Evolutionary conservation across 1,140 invertebrate genomes (phyloP).

Genomic region (Chionoecetes opilio): DNA sequence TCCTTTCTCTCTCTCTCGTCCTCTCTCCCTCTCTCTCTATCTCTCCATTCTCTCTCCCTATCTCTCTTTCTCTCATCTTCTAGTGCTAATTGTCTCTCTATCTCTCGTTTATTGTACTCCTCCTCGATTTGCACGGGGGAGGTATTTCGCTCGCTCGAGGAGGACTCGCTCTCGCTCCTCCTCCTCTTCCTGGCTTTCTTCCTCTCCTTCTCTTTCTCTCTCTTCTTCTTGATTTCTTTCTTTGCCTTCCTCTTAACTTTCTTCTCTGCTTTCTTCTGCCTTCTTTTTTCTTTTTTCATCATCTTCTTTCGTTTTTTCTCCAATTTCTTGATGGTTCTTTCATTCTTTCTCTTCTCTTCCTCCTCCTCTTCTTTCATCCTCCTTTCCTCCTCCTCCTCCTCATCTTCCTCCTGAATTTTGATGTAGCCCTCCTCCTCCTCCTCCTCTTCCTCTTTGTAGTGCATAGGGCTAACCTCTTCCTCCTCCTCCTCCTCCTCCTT

Average conservation of each 20-base stretch:
- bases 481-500: constrained; percentile 23
- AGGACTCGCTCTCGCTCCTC: background rate
- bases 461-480: background rate
- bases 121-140: background rate
- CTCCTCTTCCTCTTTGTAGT: constrained; percentile 5
- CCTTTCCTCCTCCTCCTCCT: background rate
- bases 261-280: constrained; percentile 23
- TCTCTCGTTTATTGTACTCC: background rate
- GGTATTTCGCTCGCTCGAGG: too few relatives aligned
- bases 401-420: background rate
- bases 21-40: background rate
- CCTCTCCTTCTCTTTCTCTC: background rate
- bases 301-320: constrained; percentile 1
- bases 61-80: too few relatives aligned
- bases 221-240: constrained; percentile 43
- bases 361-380: constrained; percentile 16
- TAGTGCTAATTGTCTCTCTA: too few relatives aligned
- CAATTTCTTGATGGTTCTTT: constrained; percentile 14
- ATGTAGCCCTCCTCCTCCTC: background rate
- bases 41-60: too few relatives aligned
- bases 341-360: constrained; percentile 47
- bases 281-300: constrained; percentile 6
- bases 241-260: background rate
- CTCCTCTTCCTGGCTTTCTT: background rate
- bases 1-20: background rate